phyloP scores from a whole-genome alignment of 2,888 invertebrate genomes.

The Melanchra persicariae region DNA sequence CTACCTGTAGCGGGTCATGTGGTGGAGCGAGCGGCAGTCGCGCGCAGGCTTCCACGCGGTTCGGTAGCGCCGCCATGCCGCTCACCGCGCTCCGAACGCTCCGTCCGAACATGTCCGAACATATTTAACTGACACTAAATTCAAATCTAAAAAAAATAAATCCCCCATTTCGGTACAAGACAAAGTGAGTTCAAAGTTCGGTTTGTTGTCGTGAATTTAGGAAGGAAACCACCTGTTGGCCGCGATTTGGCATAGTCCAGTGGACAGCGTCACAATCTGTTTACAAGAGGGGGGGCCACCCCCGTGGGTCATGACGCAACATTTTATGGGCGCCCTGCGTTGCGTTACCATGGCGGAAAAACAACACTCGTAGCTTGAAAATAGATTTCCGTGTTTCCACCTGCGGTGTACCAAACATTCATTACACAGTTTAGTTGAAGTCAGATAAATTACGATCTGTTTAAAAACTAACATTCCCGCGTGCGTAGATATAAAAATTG shows the following conservation, averaged over 20 bases:
- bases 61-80: slow-evolving; percentile 84
- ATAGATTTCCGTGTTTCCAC: slow-evolving; percentile 87
- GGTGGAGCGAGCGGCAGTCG: slow-evolving; percentile 84
- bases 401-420: slow-evolving; percentile 77
- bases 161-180: slow-evolving; percentile 38
- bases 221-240: slow-evolving; percentile 86
- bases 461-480: slow-evolving; percentile 64
- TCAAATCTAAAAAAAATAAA: slow-evolving; percentile 53
- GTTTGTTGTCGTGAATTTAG: slow-evolving; percentile 59
- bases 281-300: slow-evolving; percentile 87
- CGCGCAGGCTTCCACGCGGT: slow-evolving; percentile 89
- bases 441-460: slow-evolving; percentile 69
- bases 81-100: slow-evolving; percentile 76
- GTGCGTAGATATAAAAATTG: slow-evolving; percentile 55
- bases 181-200: slow-evolving; percentile 56
- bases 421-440: slow-evolving; percentile 71
- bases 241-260: slow-evolving; percentile 84
- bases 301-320: slow-evolving; percentile 86
- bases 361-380: slow-evolving; percentile 84
- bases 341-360: slow-evolving; percentile 88
- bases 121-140: slow-evolving; percentile 66
- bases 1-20: slow-evolving; percentile 89
- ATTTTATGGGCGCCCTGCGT: slow-evolving; percentile 84
- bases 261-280: slow-evolving; percentile 88
- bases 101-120: slow-evolving; percentile 75